Evolutionary conservation across 2,113 vertebrate species (phyloP).

Genomic region (Carassius auratus): DNA sequence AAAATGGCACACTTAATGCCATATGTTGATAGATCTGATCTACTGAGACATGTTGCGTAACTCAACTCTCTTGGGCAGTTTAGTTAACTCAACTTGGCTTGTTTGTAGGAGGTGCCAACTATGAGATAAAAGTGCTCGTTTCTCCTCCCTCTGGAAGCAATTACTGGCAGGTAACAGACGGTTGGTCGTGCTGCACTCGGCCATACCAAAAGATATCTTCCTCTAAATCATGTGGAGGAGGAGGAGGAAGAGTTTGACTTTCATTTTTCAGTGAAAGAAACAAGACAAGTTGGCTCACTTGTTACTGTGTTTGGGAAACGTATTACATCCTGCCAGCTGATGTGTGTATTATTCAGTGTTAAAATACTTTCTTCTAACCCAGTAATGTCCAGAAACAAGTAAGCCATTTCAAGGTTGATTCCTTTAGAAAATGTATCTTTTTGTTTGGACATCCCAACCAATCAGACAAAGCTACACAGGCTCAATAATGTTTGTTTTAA

Average conservation of each 20-base stretch:
- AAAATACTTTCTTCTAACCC: background rate
- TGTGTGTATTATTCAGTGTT: background rate
- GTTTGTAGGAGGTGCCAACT: constrained; percentile 15
- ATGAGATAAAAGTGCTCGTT: constrained; percentile 26
- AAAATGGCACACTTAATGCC: constrained; percentile 31
- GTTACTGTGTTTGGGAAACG: background rate
- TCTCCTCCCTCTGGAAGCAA: constrained; percentile 62
- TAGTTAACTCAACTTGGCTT: constrained; percentile 21
- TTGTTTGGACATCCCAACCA: background rate
- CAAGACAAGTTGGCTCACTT: background rate
- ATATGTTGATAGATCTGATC: background rate
- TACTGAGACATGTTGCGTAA: background rate
- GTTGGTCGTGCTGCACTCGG: constrained; percentile 29
- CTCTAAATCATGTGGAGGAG: background rate
- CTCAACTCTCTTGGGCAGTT: background rate
- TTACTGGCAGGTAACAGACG: constrained; percentile 57
- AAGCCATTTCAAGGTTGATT: background rate
- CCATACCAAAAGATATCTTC: constrained; percentile 10
- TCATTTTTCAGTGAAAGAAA: background rate
- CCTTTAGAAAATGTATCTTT: background rate
- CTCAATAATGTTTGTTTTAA: background rate
- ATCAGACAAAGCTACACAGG: background rate
- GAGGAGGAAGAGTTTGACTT: background rate
- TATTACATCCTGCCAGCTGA: background rate
- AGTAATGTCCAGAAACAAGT: background rate